A percentile compares a stretch with the other conserved stretches of the same genome.
Conservation (phyloP, 2,888 invertebrate species). For the Heteromyza rotundicornis region DNA sequence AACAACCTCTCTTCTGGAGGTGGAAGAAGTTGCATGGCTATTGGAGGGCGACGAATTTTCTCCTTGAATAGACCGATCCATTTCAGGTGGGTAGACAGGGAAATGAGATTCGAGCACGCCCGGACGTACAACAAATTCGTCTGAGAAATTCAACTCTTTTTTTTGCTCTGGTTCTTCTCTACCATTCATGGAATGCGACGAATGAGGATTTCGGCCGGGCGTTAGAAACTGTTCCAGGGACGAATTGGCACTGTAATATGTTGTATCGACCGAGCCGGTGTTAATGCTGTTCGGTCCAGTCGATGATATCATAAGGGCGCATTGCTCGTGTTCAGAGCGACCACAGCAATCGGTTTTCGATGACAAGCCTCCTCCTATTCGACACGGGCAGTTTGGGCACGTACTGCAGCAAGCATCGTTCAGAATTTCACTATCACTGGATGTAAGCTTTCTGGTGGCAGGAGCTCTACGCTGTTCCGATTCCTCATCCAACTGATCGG, state of each 20-base stretch:
- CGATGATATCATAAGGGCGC: slow-evolving; percentile 23
- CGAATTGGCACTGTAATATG: slow-evolving; percentile 61
- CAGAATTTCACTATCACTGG: slow-evolving; percentile 61
- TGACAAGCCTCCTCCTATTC: slow-evolving; percentile 32
- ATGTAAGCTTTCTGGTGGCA: slow-evolving; percentile 56
- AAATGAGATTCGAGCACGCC: slow-evolving; percentile 63
- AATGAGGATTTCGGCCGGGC: slow-evolving; percentile 24
- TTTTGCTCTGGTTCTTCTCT: slow-evolving; percentile 37
- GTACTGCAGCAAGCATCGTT: slow-evolving; percentile 51
- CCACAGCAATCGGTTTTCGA: slow-evolving; percentile 45
- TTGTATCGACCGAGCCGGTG: slow-evolving; percentile 58
- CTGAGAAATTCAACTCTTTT: not conserved
- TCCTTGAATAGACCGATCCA: not conserved
- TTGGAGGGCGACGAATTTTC: slow-evolving; percentile 16
- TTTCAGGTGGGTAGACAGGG: slow-evolving; percentile 46
- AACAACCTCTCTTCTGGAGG: slow-evolving; percentile 38
- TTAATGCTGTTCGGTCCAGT: slow-evolving; percentile 6
- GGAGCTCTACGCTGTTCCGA: slow-evolving; percentile 37
- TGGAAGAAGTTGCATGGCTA: slow-evolving; percentile 33
- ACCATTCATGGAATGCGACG: slow-evolving; percentile 4
- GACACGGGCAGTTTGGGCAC: slow-evolving; percentile 58
- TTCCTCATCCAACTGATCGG: slow-evolving; percentile 66
- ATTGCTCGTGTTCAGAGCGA: slow-evolving; percentile 47
- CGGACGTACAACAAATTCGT: slow-evolving; percentile 42
- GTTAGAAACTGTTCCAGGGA: slow-evolving; percentile 52